phyloP scores from a whole-genome alignment of 2,113 vertebrate genomes.

The Cercopithecus mona region DNA sequence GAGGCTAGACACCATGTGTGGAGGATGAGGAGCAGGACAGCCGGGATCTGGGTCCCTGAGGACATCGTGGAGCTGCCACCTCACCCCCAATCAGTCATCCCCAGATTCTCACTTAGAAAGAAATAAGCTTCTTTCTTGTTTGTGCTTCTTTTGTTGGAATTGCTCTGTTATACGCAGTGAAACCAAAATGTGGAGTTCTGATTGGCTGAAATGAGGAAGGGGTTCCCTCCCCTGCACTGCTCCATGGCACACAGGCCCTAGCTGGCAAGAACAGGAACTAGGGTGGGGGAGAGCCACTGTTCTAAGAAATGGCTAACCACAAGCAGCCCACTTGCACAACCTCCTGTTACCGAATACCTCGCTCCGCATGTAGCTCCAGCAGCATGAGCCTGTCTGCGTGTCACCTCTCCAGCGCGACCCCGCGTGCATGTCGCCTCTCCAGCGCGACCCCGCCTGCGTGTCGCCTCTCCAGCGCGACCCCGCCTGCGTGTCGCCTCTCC shows the following conservation, averaged over 20 bases:
- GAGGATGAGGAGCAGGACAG: background rate
- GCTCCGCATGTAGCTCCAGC: too few relatives aligned
- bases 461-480: accelerated
- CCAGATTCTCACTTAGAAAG: background rate
- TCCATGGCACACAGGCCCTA: too few relatives aligned
- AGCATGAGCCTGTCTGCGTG: accelerated
- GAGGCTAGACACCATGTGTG: background rate
- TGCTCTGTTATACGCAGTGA: background rate
- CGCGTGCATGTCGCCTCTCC: accelerated
- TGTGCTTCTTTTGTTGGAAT: background rate
- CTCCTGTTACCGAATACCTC: too few relatives aligned
- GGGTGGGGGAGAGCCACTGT: too few relatives aligned
- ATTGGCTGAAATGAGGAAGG: too few relatives aligned
- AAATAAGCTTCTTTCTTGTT: background rate
- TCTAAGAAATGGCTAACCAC: too few relatives aligned
- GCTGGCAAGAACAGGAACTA: too few relatives aligned
- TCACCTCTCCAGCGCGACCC: too few relatives aligned
- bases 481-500: too few relatives aligned
- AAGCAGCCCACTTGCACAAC: too few relatives aligned
- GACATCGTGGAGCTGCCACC: background rate
- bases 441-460: accelerated
- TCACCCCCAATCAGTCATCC: background rate
- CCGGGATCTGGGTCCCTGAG: background rate
- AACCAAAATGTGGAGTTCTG: background rate
- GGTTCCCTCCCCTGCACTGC: too few relatives aligned